These are phyloP conservation scores for Theretra japonica DNA, from an alignment of 2,888 invertebrate species.

Conservation along the genomic window DNA sequence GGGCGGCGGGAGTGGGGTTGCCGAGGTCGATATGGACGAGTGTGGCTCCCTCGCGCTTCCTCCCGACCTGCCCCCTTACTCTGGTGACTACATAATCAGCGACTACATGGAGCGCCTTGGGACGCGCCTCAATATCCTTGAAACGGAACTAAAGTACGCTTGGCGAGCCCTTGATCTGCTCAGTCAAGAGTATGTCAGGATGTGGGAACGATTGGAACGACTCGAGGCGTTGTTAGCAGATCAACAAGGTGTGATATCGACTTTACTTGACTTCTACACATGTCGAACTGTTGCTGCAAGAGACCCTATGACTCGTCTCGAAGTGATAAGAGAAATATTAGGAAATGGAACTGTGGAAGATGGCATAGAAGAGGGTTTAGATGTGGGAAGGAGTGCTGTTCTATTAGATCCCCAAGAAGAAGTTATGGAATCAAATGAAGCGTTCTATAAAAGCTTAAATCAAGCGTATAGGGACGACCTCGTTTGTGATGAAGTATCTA, in stretches of 20 bases:
- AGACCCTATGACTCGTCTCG: slow-evolving; percentile 81
- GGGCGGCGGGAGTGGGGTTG: slow-evolving; percentile 83
- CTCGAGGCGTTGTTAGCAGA: slow-evolving; percentile 93
- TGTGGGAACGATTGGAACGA: slow-evolving; percentile 96
- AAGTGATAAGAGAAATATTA: slow-evolving; percentile 87
- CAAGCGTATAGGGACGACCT: slow-evolving; percentile 94
- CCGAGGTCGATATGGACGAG: slow-evolving; percentile 82
- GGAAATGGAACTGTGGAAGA: slow-evolving; percentile 88
- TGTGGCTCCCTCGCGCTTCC: slow-evolving; percentile 83
- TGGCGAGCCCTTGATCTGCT: slow-evolving; percentile 96
- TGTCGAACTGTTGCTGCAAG: slow-evolving; percentile 79
- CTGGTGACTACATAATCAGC: slow-evolving; percentile 91
- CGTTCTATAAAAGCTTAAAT: slow-evolving; percentile 94
- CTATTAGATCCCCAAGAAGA: slow-evolving; percentile 76
- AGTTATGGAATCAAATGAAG: slow-evolving; percentile 91
- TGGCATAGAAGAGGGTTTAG: slow-evolving; percentile 87
- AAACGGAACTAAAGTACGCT: slow-evolving; percentile 95
- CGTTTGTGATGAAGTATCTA: slow-evolving; percentile 86
- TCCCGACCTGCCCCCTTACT: slow-evolving; percentile 81
- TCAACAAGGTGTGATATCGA: slow-evolving; percentile 95
- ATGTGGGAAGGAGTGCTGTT: slow-evolving; percentile 76
- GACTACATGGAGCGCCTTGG: slow-evolving; percentile 96
- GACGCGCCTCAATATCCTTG: slow-evolving; percentile 93
- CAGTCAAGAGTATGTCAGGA: slow-evolving; percentile 96
- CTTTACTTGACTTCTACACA: slow-evolving; percentile 92